Evolutionary conservation across 2,888 invertebrate species (phyloP), one percentile per base, ranked within the genome.

Genomic region (Philereme transversata): DNA sequence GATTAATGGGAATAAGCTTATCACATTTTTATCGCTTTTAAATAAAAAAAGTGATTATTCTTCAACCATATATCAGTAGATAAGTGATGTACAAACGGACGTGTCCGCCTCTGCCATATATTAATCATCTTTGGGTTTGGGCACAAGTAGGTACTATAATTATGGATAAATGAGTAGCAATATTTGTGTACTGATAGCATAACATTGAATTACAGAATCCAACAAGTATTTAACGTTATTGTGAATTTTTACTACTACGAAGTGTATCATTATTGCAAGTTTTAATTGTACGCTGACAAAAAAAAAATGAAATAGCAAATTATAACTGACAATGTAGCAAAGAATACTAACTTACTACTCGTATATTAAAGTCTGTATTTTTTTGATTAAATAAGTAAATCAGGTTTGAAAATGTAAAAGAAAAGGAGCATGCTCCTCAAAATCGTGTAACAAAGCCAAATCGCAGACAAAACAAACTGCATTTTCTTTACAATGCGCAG

Each of bases 71-170:
- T 22, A 2, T 22, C 65, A 62, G 72, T 77, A 81, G 88, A 88
- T 87, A 87, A 86, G 82, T 78, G 75, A 74, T 81, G 79, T 82
- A 82, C 82, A 75, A 78, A 76, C 81, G 75, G 77, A 77, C 79
- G 77, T 76, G 71, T 75, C 73, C 74, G 76, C 70, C 73, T 72
- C 63, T 58, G 64, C 75, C 71, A 71, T 56, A 71, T 77, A 83
- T 86, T 86, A 87, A 88, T 88, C 86, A 86, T 75, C 67, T 54
- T 51, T 64, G 79, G 79, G 87, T 86, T 83, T 87, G 87, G 22
- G 22, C 22, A 22, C 22, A 87, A 88, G 87, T 86, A 81, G 82
- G 73, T 2, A 75, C 81, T 76, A 86, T 82, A 84, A 84, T 77
- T 72, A 72, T 70, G 67, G 67, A 67, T 65, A 65, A 64, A 65